Conservation (phyloP, 2,888 invertebrate species). For the Parasteatoda lunata region DNA sequence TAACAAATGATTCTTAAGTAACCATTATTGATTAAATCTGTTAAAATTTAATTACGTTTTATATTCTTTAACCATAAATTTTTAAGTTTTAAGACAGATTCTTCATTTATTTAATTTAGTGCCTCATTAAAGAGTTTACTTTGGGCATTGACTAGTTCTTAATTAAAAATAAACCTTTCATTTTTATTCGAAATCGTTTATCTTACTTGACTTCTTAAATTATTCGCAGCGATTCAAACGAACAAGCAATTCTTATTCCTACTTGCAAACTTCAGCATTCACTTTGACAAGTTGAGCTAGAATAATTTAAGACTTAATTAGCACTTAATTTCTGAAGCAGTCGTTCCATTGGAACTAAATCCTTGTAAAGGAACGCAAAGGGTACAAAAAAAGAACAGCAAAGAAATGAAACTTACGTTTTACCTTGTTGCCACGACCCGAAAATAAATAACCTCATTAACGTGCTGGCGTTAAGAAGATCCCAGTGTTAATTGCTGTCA, state of each 20-base stretch:
- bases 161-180: too few relatives aligned
- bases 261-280: slow-evolving; percentile 2
- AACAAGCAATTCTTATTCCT: slow-evolving; percentile 6
- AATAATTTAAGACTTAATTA: slow-evolving; percentile 57
- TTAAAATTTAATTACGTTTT: too few relatives aligned
- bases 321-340: slow-evolving; percentile 37
- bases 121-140: background rate
- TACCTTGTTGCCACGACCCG: slow-evolving; percentile 22
- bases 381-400: slow-evolving; percentile 4
- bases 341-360: background rate
- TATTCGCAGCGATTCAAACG: background rate
- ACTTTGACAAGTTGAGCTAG: slow-evolving; percentile 46
- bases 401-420: slow-evolving; percentile 22
- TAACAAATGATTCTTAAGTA: too few relatives aligned
- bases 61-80: too few relatives aligned
- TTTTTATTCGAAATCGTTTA: too few relatives aligned
- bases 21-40: too few relatives aligned
- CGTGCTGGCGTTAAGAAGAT: slow-evolving; percentile 35
- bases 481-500: slow-evolving; percentile 60
- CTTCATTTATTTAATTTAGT: too few relatives aligned
- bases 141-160: background rate
- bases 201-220: too few relatives aligned
- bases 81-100: too few relatives aligned
- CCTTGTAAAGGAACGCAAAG: background rate
- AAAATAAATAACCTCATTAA: slow-evolving; percentile 59